These are phyloP conservation scores for Acromyrmex heyeri DNA, from an alignment of 1,140 invertebrate species.

Conservation along the genomic window DNA sequence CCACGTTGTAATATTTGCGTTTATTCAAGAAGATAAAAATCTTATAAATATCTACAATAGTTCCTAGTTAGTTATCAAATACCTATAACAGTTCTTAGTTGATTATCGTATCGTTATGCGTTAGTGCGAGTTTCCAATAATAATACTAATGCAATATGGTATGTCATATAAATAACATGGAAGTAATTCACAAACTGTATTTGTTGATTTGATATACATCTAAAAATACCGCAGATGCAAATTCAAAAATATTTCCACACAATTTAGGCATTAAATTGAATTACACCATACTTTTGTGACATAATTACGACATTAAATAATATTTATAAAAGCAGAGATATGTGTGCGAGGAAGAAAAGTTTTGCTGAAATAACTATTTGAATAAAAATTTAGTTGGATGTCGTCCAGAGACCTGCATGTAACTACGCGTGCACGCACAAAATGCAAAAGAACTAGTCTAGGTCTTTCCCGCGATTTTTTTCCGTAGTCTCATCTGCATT, in stretches of 20 bases:
- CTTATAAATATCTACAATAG: neutral
- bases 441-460: constrained; percentile 43
- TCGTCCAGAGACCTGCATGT: constrained; percentile 38
- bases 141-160: neutral
- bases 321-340: constrained; percentile 24
- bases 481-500: constrained; percentile 49
- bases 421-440: constrained; percentile 44
- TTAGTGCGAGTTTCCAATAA: neutral
- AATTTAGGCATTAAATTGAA: constrained; percentile 40
- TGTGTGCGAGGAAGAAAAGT: constrained; percentile 5
- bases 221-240: neutral
- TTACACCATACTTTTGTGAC: constrained; percentile 27
- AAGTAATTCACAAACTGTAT: constrained; percentile 13
- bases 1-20: neutral
- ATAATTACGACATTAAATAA: constrained; percentile 50
- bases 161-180: neutral
- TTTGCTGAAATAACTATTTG: constrained; percentile 48
- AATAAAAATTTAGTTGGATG: constrained; percentile 58
- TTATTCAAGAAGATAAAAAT: constrained; percentile 13
- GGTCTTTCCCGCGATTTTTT: constrained; percentile 24
- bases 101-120: neutral
- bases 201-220: neutral
- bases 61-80: neutral
- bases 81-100: neutral
- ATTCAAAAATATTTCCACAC: constrained; percentile 1